Evolutionary conservation across 2,888 invertebrate species (phyloP).

Genomic region (Acleris holmiana): DNA sequence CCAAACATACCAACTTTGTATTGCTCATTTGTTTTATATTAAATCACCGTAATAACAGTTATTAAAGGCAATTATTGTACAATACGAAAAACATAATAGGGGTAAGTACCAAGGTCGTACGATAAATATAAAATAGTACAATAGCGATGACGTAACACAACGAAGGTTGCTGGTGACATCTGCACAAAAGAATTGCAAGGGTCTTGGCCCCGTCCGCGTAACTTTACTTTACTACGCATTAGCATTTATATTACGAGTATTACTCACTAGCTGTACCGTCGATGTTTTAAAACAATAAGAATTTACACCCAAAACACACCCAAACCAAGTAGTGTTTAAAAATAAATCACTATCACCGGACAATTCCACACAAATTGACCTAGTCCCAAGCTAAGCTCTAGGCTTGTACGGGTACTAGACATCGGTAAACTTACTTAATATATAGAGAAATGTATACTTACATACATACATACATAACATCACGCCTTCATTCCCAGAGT

Average conservation of each 20-base stretch:
- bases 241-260: slow-evolving; percentile 27
- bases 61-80: slow-evolving; percentile 23
- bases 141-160: slow-evolving; percentile 49
- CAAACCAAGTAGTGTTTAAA: too few species aligned
- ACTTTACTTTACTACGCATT: slow-evolving; percentile 18
- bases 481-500: too few species aligned
- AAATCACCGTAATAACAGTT: slow-evolving; percentile 6
- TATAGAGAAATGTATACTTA: too few species aligned
- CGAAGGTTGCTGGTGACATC: slow-evolving; percentile 52
- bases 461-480: too few species aligned
- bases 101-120: slow-evolving; percentile 40
- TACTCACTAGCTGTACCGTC: slow-evolving; percentile 7
- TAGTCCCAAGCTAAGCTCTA: too few species aligned
- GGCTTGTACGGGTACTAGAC: too few species aligned
- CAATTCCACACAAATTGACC: too few species aligned
- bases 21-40: background rate
- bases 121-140: slow-evolving; percentile 47
- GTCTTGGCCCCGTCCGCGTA: slow-evolving; percentile 42
- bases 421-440: too few species aligned
- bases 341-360: too few species aligned
- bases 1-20: background rate
- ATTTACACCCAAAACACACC: background rate
- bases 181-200: slow-evolving; percentile 64
- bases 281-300: background rate
- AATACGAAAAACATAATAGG: slow-evolving; percentile 31